phyloP scores from a whole-genome alignment of 1,140 invertebrate species.

The Drosophila erecta region DNA sequence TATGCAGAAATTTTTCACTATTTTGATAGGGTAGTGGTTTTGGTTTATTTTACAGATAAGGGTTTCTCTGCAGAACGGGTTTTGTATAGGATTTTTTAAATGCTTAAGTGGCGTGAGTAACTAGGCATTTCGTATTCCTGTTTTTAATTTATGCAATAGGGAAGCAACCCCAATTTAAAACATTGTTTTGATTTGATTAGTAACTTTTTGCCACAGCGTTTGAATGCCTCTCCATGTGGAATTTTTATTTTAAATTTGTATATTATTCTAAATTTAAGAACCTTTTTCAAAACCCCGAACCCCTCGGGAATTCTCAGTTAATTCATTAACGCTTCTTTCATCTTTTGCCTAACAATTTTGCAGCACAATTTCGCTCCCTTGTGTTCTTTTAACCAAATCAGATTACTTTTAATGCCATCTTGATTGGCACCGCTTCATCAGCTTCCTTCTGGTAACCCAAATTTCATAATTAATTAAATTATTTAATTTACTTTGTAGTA shows the following conservation, averaged over 20 bases:
- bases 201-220: neutral
- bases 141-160: conserved; percentile 31
- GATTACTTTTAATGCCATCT: conserved; percentile 53
- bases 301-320: conserved; percentile 11
- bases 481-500: conserved; percentile 75
- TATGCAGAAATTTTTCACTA: conserved; percentile 69
- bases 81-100: conserved; percentile 25
- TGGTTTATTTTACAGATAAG: conserved; percentile 18
- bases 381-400: conserved; percentile 46
- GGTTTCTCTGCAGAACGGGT: conserved; percentile 23
- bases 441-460: conserved; percentile 43
- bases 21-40: conserved; percentile 55
- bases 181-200: conserved; percentile 22
- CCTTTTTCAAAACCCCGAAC: too few relatives aligned
- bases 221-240: too few relatives aligned
- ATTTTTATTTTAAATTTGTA: too few relatives aligned
- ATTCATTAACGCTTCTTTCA: conserved; percentile 43
- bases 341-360: conserved; percentile 24
- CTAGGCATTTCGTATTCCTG: conserved; percentile 8
- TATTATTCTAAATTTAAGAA: too few relatives aligned
- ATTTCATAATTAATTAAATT: conserved; percentile 81
- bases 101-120: conserved; percentile 42
- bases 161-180: conserved; percentile 4
- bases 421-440: conserved; percentile 54
- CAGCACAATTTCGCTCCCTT: conserved; percentile 24